These are phyloP conservation scores for Cyclophora albipunctata DNA, from an alignment of 2,888 invertebrate species.

Conservation along the genomic window DNA sequence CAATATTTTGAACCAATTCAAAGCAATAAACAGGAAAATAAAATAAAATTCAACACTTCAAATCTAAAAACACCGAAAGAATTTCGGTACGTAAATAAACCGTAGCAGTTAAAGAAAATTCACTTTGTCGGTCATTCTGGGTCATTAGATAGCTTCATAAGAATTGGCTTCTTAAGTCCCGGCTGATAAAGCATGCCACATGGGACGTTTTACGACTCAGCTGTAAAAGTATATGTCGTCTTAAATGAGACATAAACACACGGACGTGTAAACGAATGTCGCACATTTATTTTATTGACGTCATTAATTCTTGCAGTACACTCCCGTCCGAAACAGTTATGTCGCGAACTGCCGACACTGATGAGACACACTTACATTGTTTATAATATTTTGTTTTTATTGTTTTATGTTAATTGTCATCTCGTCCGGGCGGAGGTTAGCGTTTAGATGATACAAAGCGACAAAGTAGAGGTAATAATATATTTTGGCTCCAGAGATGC, in stretches of 20 bases:
- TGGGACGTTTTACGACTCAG: conserved; percentile 60
- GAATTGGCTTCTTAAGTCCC: conserved; percentile 45
- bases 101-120: conserved; percentile 23
- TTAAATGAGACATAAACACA: conserved; percentile 74
- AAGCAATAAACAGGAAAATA: too few species aligned
- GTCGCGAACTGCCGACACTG: conserved; percentile 17
- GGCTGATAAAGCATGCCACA: conserved; percentile 56
- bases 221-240: conserved; percentile 70
- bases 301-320: conserved; percentile 68
- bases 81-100: conserved; percentile 1
- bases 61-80: conserved; percentile 1
- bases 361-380: conserved; percentile 16
- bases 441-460: neutral
- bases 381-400: conserved; percentile 1
- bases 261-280: conserved; percentile 72
- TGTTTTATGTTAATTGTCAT: too few species aligned
- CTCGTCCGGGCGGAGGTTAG: neutral
- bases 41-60: too few species aligned
- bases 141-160: conserved; percentile 45
- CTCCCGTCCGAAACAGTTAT: conserved; percentile 41
- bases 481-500: too few species aligned
- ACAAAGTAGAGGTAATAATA: too few species aligned
- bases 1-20: too few species aligned
- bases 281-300: conserved; percentile 71
- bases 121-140: conserved; percentile 40